Evolutionary conservation across 2,113 vertebrate genomes (phyloP), one percentile per base, ranked within the genome.

Genomic region (Tetrax tetrax): DNA sequence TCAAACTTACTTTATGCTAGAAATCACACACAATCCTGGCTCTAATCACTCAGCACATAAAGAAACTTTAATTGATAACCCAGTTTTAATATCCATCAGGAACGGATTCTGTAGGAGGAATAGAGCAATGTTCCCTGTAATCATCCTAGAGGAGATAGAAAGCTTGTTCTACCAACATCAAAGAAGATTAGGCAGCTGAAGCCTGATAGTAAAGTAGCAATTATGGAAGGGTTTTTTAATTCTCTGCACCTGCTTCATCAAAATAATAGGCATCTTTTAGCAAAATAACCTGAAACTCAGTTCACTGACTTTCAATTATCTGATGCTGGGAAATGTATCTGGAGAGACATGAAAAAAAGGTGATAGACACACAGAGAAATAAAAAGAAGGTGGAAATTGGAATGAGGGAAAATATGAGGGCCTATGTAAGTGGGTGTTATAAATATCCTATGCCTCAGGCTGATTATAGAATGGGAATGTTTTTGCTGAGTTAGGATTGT

Each of bases 261-360:
- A 97, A 97, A 97, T 97, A 96, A 96, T 89, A 96, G 96, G 93
- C 66, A 94, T 92, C 83, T 96, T 92, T 97, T 97, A 98, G 93
- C 92, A 87, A 94, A 97, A 96, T 95, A 95, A 97, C 91, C 89
- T 83, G 85, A 92, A 96, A 97, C 92, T 97, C 82, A 95, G 88
- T 89, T 97, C 95, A 97, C 92, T 94, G 92, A 97, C 96, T 97
- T 96, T 91, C 94, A 96, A 96, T 97, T 97, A 97, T 94, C 95
- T 96, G 91, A 92, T 81, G 90, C 60, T 89, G 70, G 86, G 74
- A 95, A 88, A 97, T 92, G 88, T 74, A 95, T 59, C 84, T 79
- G 93, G 60, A 94, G 88, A 81, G 96, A 91, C 87, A 91, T 76
- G 87, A 90, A 93, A 88, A 88, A 89, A 93, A 90, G 56, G 82